Conservation (phyloP, 2,113 vertebrate genomes). For the Fulmarus glacialis region DNA sequence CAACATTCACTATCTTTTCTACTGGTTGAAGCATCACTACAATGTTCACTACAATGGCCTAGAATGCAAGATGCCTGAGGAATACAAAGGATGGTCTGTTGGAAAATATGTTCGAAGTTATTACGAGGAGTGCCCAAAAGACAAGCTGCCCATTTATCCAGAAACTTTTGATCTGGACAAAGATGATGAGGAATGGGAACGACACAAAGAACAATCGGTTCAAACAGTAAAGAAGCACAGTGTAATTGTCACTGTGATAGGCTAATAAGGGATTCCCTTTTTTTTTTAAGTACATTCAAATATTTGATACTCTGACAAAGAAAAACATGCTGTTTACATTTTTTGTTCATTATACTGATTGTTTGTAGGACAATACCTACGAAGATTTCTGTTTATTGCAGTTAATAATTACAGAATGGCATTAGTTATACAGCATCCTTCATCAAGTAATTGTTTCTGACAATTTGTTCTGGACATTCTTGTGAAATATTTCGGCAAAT, state of each 20-base stretch:
- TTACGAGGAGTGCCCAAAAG: constrained; percentile 93
- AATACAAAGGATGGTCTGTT: constrained; percentile 92
- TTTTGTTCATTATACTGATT: constrained; percentile 42
- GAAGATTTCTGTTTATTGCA: constrained; percentile 38
- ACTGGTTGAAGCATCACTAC: constrained; percentile 96
- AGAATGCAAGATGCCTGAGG: constrained; percentile 85
- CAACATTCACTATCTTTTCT: constrained; percentile 96
- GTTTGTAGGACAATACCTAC: constrained; percentile 24
- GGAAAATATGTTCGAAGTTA: constrained; percentile 94
- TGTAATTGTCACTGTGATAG: constrained; percentile 79
- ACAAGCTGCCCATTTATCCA: constrained; percentile 76
- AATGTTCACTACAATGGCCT: constrained; percentile 86
- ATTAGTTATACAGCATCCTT: constrained; percentile 6
- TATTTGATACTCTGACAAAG: constrained; percentile 32
- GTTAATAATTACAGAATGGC: constrained; percentile 34
- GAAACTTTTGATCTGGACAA: constrained; percentile 79
- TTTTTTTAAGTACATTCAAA: not conserved
- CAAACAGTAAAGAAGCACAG: constrained; percentile 70
- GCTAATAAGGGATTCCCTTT: not conserved
- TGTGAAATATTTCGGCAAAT: constrained; percentile 3
- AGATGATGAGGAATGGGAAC: constrained; percentile 78
- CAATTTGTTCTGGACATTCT: not conserved
- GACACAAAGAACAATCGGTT: constrained; percentile 66
- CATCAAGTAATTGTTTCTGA: constrained; percentile 22
- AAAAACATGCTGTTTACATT: constrained; percentile 64